Conservation (phyloP, 2,797 vertebrate species). For the Cirrhinus mrigala region DNA sequence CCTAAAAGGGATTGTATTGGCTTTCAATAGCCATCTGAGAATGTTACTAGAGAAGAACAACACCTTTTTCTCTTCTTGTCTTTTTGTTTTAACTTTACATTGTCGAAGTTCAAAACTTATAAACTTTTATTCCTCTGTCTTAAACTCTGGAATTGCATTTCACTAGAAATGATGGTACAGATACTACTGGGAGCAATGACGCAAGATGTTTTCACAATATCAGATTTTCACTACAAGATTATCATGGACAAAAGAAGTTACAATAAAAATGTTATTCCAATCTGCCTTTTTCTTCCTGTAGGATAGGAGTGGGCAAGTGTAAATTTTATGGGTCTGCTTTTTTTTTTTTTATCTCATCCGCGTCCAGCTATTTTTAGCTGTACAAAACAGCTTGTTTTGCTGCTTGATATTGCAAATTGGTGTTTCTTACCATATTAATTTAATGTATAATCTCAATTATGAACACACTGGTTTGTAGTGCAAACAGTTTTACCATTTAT, state of each 20-base stretch:
- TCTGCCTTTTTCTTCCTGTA: neutral
- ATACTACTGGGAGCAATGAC: neutral
- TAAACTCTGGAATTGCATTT: neutral
- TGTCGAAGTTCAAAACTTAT: neutral
- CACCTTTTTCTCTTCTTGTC: neutral
- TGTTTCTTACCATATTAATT: too few species aligned
- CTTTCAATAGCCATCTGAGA: neutral
- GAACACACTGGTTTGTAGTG: too few species aligned
- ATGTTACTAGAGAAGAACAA: neutral
- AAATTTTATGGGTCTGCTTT: too few species aligned
- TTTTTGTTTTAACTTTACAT: neutral
- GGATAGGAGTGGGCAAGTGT: too few species aligned
- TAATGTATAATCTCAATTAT: too few species aligned
- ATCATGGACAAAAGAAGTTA: neutral
- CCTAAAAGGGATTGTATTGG: neutral
- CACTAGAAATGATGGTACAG: neutral
- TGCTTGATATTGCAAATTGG: too few species aligned
- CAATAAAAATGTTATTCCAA: neutral
- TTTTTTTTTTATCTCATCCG: too few species aligned
- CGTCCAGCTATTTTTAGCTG: too few species aligned
- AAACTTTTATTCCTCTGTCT: neutral
- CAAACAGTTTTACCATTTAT: too few species aligned
- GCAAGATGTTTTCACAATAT: neutral
- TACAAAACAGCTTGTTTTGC: too few species aligned
- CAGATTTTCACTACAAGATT: neutral